Percentiles rank a stretch among this genome's conserved stretches.
Evolutionary conservation across 2,113 vertebrate genomes (phyloP).

Genomic region (Neolamprologus falcicula): DNA sequence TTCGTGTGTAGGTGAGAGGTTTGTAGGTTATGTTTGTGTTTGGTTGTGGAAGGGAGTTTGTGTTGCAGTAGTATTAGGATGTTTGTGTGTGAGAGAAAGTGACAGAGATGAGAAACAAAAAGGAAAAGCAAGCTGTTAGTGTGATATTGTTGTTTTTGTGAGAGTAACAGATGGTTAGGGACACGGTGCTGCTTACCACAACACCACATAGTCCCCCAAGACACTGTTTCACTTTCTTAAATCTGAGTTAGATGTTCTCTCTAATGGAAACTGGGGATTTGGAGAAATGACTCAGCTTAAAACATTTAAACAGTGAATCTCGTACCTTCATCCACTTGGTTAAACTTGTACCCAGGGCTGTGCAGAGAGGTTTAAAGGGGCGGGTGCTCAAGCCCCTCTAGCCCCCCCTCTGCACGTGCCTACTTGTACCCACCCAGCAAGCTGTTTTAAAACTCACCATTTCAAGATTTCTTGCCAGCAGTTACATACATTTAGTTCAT

Average conservation of each 20-base stretch:
- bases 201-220: neutral
- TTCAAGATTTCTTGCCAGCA: neutral
- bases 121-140: neutral
- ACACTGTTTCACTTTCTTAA: neutral
- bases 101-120: neutral
- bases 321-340: neutral
- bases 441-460: neutral
- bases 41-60: neutral
- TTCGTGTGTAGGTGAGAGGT: neutral
- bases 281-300: neutral
- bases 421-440: neutral
- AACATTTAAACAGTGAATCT: neutral
- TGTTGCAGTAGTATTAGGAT: neutral
- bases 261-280: neutral
- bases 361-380: no score
- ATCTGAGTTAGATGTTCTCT: neutral
- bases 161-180: neutral
- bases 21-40: neutral
- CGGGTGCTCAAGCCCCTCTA: no score
- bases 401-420: no score
- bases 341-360: neutral
- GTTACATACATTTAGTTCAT: neutral
- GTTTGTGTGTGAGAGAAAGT: neutral
- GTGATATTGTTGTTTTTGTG: neutral
- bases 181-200: neutral